phyloP scores from a whole-genome alignment of 2,797 vertebrate species.

The Aotus griseimembra region DNA sequence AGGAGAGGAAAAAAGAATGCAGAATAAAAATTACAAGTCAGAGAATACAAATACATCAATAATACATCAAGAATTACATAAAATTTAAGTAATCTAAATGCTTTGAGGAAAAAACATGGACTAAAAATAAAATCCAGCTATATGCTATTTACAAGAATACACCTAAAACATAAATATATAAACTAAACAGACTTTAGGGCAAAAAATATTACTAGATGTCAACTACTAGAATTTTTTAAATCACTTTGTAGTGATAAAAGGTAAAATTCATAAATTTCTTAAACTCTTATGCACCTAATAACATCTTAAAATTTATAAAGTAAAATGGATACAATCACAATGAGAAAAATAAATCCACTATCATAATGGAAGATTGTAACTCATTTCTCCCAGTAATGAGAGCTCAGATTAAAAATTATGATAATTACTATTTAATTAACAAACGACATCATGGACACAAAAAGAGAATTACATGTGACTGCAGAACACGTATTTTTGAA shows the following conservation, averaged over 20 bases:
- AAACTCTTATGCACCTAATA: background rate
- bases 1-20: background rate
- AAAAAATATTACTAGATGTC: background rate
- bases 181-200: background rate
- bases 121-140: background rate
- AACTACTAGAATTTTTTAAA: background rate
- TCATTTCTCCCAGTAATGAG: background rate
- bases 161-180: background rate
- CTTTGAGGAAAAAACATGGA: background rate
- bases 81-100: conserved; percentile 39
- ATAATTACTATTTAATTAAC: background rate
- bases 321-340: background rate
- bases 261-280: conserved; percentile 31
- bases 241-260: background rate
- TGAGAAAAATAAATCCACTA: background rate
- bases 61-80: background rate
- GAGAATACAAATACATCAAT: background rate
- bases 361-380: background rate
- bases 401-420: background rate
- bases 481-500: background rate
- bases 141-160: background rate
- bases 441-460: background rate
- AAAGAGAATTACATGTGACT: background rate
- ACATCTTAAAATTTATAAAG: background rate
- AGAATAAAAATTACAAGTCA: background rate